Evolutionary conservation across 2,113 vertebrate genomes (phyloP).

Genomic region (Lipophrys pholis): DNA sequence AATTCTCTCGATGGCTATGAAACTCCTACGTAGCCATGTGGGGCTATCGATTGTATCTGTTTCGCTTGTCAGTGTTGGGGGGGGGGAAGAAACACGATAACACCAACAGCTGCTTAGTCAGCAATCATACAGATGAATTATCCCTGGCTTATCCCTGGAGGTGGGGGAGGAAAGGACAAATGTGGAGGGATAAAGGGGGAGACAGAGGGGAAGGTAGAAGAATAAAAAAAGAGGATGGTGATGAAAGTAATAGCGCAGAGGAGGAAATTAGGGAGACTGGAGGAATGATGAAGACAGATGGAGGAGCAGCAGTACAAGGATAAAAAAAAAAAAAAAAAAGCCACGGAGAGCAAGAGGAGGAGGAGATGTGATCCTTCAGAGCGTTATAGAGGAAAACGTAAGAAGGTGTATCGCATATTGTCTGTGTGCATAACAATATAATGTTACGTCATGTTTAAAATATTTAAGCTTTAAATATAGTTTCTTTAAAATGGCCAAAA

Average conservation of each 20-base stretch:
- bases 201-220: neutral
- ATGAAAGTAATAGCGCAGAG: neutral
- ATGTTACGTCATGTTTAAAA: too few relatives aligned
- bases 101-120: slow-evolving; percentile 60
- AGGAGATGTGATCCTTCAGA: too few relatives aligned
- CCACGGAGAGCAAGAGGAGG: too few relatives aligned
- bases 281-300: too few relatives aligned
- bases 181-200: neutral
- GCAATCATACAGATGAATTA: slow-evolving; percentile 44
- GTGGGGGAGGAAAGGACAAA: slow-evolving; percentile 11
- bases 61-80: slow-evolving; percentile 42
- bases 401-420: too few relatives aligned
- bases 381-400: too few relatives aligned
- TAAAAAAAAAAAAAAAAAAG: too few relatives aligned
- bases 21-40: slow-evolving; percentile 41
- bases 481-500: too few relatives aligned
- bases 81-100: slow-evolving; percentile 12
- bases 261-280: neutral
- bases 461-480: too few relatives aligned
- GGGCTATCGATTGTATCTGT: slow-evolving; percentile 60
- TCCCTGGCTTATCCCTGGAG: slow-evolving; percentile 12
- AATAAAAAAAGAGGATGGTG: slow-evolving; percentile 3
- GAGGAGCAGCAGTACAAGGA: too few relatives aligned
- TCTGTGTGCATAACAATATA: too few relatives aligned
- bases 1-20: slow-evolving; percentile 45